phyloP scores from a whole-genome alignment of 2,797 vertebrate species.

The Tympanoctomys barrerae region DNA sequence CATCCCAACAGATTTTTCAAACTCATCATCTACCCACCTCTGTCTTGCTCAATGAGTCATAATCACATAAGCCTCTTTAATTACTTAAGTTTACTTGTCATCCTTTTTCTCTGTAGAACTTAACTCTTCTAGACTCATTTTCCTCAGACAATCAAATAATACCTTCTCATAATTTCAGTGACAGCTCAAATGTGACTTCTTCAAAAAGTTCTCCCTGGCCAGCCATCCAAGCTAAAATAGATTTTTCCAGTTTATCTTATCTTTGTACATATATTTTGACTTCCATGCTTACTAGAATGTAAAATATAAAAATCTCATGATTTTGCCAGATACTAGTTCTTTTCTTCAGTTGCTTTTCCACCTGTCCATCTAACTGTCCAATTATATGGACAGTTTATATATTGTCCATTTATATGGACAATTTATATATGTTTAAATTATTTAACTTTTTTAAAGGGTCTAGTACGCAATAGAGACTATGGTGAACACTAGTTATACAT shows the following conservation, averaged over 20 bases:
- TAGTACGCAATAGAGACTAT: background rate
- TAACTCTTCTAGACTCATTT: background rate
- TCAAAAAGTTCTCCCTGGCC: background rate
- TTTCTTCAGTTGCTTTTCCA: background rate
- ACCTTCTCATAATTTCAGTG: slow-evolving; percentile 27
- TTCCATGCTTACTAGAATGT: background rate
- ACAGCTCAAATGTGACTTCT: background rate
- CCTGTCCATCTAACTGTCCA: background rate
- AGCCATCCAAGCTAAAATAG: background rate
- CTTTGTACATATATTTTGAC: background rate
- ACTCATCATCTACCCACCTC: background rate
- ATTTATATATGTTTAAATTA: slow-evolving; percentile 33
- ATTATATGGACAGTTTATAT: too few species aligned
- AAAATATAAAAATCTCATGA: background rate
- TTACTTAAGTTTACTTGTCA: background rate
- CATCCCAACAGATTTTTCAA: background rate
- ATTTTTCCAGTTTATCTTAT: background rate
- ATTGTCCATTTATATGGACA: too few species aligned
- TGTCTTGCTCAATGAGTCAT: background rate
- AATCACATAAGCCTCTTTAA: background rate
- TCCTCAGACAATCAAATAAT: background rate
- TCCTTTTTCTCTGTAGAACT: slow-evolving; percentile 2
- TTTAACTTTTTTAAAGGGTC: background rate
- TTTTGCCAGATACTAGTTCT: slow-evolving; percentile 5
- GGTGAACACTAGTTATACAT: background rate